phyloP scores from a whole-genome alignment of 1,140 invertebrate genomes.

The Elysia chlorotica region DNA sequence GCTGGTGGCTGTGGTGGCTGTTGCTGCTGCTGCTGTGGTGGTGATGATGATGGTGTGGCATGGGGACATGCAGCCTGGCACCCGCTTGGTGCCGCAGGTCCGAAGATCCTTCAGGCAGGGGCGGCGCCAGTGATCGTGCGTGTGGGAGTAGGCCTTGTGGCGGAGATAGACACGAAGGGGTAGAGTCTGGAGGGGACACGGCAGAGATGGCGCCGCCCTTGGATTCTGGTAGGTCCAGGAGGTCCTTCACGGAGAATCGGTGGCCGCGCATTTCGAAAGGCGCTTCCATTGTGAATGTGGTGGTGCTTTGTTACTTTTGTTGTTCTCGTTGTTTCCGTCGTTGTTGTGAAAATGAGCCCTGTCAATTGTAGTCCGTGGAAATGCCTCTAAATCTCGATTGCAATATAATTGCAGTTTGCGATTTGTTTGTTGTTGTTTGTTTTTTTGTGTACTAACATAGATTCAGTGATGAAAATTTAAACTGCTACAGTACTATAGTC shows the following conservation, averaged over 20 bases:
- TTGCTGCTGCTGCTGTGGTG: background rate
- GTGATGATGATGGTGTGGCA: background rate
- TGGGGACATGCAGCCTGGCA: conserved; percentile 9
- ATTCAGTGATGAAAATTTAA: no score
- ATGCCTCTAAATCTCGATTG: no score
- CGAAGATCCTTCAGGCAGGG: conserved; percentile 20
- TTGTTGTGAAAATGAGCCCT: no score
- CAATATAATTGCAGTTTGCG: no score
- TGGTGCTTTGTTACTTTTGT: no score
- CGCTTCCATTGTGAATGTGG: no score
- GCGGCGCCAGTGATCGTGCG: conserved; percentile 33
- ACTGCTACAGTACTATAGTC: no score
- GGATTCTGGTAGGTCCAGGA: conserved; percentile 51
- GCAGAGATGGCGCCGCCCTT: conserved; percentile 19
- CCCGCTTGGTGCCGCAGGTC: conserved; percentile 18
- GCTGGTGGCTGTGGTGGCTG: background rate
- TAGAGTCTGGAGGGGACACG: conserved; percentile 29
- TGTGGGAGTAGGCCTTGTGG: conserved; percentile 31
- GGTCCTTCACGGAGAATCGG: conserved; percentile 54
- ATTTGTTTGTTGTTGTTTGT: no score
- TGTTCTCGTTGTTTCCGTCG: no score
- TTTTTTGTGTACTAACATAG: no score
- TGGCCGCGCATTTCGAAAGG: conserved; percentile 43
- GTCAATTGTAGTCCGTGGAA: no score
- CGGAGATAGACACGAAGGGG: conserved; percentile 26